Base-by-base conservation (phyloP, 2,888 invertebrate genomes). In the Aporophyla lueneburgensis region DNA sequence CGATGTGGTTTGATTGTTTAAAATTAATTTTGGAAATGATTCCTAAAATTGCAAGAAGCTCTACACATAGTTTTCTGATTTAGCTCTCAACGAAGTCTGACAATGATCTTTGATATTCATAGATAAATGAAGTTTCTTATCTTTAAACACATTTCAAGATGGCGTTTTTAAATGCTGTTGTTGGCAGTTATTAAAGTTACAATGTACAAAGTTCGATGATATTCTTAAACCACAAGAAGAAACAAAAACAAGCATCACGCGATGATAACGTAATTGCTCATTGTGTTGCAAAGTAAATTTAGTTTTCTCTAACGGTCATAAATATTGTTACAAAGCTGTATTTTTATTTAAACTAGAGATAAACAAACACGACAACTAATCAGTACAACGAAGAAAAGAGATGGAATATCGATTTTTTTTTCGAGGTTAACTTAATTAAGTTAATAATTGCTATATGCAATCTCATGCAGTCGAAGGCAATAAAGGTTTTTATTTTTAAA, bases 201-300 rank as follows among this genome's bases (percentile, higher is more conserved):
- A 43, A 58, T 66, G 70, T 77, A 53, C 59, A 54, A 81, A 59
- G 84, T 85, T 65, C 53, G 69, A 73, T 71, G 73, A n/a, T 76
- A 68, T 71, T 68, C 54, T 54, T n/a, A 53, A 67, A 46, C 56
- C 21, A 71, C 43, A 74, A 76, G 66, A 19, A 61, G 51, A 40
- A 75, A 62, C 51, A 82, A 71, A 76, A 67, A 71, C 67, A n/a
- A 62, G 53, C 69, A 61, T 61, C 78, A 78, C 82, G 85, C 78
- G 63, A 79, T 66, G 53, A 66, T 87, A 77, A 79, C 72, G 53
- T 84, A 81, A 84, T 80, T 82, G 59, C 59, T 74, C 76, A 81
- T 86, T 86, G 71, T 84, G 70, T 63, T 79, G 70, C 82, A 63
- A 77, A 79, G 74, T 78, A 68, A 67, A 78, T 75, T 81, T 71